Base-by-base conservation (phyloP, 2,797 vertebrate species). In the Vireo griseus region DNA sequence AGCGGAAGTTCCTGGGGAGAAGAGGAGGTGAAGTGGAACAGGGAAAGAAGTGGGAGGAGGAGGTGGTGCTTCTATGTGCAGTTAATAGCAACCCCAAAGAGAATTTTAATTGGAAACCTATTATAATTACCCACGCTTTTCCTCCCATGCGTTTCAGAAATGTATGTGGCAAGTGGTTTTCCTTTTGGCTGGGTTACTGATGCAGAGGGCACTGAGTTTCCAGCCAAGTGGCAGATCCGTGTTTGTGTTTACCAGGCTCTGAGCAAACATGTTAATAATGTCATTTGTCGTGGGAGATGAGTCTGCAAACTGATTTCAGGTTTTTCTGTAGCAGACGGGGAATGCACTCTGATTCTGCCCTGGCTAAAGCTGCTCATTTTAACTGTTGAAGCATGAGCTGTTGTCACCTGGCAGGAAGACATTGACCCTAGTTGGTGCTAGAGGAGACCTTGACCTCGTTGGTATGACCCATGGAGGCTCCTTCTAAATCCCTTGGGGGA, bases 401-500 rank as follows among this genome's bases (percentile, higher is more conserved):
- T 28, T 90, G 95, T 94, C 92, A 97, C 94, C 91, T 95, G 92
- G 82, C 72, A 90, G 66, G 76, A 95, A 16, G 85, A 68, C 40
- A 16, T 3, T 86, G 91, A 83, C 87, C 79, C 73, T 88, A 86
- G 42, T 83, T 95, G 80, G 87, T 93, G 51, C 73, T 94, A 84
- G 37, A 89, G 79, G 73, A 81, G 79, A 96, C 88, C 94, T 95
- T 92, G 92, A 85, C 75, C 91, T 95, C 58, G 0, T 52, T 92
- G 91, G 87, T 86, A 93, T 97, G 95, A 95, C 87, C 79, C 7
- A 2, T 18, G 44, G 66, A 94, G 94, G 66, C 94, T 96, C 94
- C 95, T 90, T 84, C 77, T 96, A 96, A 95, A 94, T 96, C 96
- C 89, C 45, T 48, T 47, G 48, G 76, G 58, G 91, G 87, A 90